These are phyloP conservation scores for Sinonovacula constricta DNA, from an alignment of 1,140 invertebrate genomes.

Conservation along the genomic window DNA sequence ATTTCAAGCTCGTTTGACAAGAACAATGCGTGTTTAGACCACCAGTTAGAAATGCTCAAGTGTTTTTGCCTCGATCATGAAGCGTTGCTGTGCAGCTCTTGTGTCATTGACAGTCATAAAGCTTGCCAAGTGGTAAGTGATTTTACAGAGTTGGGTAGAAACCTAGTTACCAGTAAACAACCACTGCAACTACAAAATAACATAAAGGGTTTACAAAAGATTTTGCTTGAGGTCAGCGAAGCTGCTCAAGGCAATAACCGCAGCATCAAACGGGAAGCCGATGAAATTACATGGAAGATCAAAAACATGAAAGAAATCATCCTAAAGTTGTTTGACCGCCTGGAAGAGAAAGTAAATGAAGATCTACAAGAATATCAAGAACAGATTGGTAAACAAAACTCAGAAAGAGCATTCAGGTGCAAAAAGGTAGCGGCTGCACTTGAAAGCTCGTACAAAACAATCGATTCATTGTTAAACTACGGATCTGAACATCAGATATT, in stretches of 20 bases:
- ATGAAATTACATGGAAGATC: slow-evolving; percentile 37
- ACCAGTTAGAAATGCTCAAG: slow-evolving; percentile 16
- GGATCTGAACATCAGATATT: slow-evolving; percentile 38
- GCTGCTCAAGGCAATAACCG: slow-evolving; percentile 30
- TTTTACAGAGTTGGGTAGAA: slow-evolving; percentile 21
- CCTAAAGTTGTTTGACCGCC: slow-evolving; percentile 18
- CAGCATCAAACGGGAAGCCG: slow-evolving; percentile 32
- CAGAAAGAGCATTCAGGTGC: slow-evolving; percentile 35
- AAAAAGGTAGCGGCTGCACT: slow-evolving; percentile 33
- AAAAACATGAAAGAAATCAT: slow-evolving; percentile 35
- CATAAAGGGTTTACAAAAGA: slow-evolving; percentile 40
- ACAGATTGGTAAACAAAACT: slow-evolving; percentile 14
- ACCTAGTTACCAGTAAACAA: slow-evolving; percentile 9
- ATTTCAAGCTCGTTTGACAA: slow-evolving; percentile 24
- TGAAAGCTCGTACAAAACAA: slow-evolving; percentile 14
- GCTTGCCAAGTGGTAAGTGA: slow-evolving; percentile 37
- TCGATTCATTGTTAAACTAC: slow-evolving; percentile 34
- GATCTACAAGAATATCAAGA: slow-evolving; percentile 24
- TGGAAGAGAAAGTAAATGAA: slow-evolving; percentile 29
- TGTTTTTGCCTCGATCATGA: slow-evolving; percentile 42
- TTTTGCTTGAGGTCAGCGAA: slow-evolving; percentile 36
- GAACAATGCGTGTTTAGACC: slow-evolving; percentile 29
- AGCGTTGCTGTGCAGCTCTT: slow-evolving; percentile 27
- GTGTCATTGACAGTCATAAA: slow-evolving; percentile 36
- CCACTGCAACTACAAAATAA: slow-evolving; percentile 24